Evolutionary conservation across 2,797 vertebrate genomes (phyloP).

Genomic region (Champsocephalus gunnari): DNA sequence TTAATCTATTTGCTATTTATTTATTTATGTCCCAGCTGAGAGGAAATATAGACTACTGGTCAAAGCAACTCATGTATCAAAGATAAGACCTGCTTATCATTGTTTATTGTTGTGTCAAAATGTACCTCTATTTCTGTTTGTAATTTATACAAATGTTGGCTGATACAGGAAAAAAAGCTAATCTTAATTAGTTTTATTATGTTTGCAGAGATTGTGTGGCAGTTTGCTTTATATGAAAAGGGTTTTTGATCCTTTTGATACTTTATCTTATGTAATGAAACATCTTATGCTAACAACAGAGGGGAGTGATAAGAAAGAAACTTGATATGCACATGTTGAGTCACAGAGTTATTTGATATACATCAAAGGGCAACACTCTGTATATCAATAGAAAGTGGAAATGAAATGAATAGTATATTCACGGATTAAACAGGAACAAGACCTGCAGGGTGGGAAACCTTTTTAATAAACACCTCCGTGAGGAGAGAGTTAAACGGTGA

Average conservation of each 20-base stretch:
- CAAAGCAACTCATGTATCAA: conserved; percentile 30
- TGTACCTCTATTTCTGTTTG: not conserved
- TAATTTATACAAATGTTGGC: not conserved
- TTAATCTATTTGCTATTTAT: conserved; percentile 67
- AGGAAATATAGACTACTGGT: conserved; percentile 48
- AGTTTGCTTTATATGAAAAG: not conserved
- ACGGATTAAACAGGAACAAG: conserved; percentile 25
- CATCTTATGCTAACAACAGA: not conserved
- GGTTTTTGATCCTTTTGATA: not conserved
- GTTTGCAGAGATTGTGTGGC: not conserved
- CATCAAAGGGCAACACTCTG: conserved; percentile 25
- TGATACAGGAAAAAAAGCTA: not conserved
- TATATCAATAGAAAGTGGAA: conserved; percentile 21
- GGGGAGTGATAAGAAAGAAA: conserved; percentile 21
- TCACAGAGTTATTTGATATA: conserved; percentile 42
- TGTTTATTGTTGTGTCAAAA: conserved; percentile 22
- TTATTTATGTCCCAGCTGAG: conserved; percentile 61
- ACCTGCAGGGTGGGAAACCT: conserved; percentile 15
- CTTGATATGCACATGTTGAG: conserved; percentile 13
- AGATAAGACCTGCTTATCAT: conserved; percentile 37
- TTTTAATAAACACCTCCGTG: conserved; percentile 31
- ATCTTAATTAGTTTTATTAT: not conserved
- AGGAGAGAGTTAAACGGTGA: conserved; percentile 7
- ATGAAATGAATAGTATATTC: conserved; percentile 22
- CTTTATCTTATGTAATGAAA: not conserved